Conservation (phyloP, 2,797 vertebrate species). For the Poecilia velifera region DNA sequence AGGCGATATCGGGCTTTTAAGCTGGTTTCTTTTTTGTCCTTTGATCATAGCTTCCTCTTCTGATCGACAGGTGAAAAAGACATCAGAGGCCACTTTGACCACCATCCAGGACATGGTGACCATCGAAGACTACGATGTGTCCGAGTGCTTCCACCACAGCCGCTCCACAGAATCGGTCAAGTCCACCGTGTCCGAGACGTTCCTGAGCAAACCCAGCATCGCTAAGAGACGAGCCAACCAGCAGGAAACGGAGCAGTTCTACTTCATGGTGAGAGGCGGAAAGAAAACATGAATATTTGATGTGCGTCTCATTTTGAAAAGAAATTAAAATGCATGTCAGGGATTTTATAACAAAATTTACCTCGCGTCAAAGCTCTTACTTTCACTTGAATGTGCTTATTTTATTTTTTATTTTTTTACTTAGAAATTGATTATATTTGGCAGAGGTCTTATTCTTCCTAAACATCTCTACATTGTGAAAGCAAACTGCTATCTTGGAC, state of each 20-base stretch:
- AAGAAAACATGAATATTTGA: background rate
- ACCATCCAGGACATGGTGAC: slow-evolving; percentile 99
- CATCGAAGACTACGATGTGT: slow-evolving; percentile 98
- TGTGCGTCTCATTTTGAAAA: background rate
- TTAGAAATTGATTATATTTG: slow-evolving; percentile 17
- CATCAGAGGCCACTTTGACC: slow-evolving; percentile 95
- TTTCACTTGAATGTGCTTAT: background rate
- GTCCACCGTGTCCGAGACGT: slow-evolving; percentile 96
- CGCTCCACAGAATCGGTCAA: slow-evolving; percentile 97
- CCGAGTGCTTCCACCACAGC: slow-evolving; percentile 98
- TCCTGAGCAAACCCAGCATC: slow-evolving; percentile 97
- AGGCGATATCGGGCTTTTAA: slow-evolving; percentile 25
- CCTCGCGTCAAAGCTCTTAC: slow-evolving; percentile 12
- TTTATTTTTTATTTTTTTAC: background rate
- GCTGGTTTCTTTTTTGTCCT: slow-evolving; percentile 8
- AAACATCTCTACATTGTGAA: slow-evolving; percentile 33
- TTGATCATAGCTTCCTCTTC: background rate
- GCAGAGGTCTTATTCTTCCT: slow-evolving; percentile 4
- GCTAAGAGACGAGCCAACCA: slow-evolving; percentile 98
- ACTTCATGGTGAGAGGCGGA: slow-evolving; percentile 90
- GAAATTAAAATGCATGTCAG: background rate
- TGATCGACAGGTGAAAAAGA: slow-evolving; percentile 91
- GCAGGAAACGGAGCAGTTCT: slow-evolving; percentile 99
- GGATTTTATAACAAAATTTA: background rate
- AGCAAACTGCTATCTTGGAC: slow-evolving; percentile 38